Base-by-base conservation (phyloP, 1,140 invertebrate genomes). In the Antheraea mylitta region DNA sequence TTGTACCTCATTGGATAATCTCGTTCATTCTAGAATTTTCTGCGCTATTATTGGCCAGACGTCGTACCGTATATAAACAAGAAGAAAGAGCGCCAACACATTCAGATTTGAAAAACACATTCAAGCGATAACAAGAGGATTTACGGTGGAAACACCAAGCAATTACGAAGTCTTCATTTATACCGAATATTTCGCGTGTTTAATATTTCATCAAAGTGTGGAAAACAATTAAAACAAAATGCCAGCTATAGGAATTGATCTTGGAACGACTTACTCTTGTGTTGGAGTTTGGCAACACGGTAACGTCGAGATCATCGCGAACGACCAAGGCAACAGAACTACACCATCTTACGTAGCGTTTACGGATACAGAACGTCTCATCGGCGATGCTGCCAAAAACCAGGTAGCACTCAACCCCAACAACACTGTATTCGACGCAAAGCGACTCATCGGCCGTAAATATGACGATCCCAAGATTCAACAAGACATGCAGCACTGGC, bases 281-380 rank as follows among this genome's bases (percentile, higher is more conserved):
- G 96, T 97, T 7, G 96, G 95, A 75, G 95, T 96, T 6, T 96
- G 95, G 86, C 95, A 96, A 83, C 94, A 97, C 82, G 97, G 96
- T 63, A 98, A 97, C 91, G 97, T 98, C 36, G 97, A 98, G 83
- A 98, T 98, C 79, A 98, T 98, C 79, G 97, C 97, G 79, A 98
- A 98, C 83, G 97, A 98, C 85, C 97, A 98, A 92, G 98, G 98
- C 18, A 98, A 98, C 91, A 91, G 97, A 64, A 98, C 97, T 38
- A 98, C 97, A 45, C 97, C 97, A 10, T 96, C 96, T 69, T 98
- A 97, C 85, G 97, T 98, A 22, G 97, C 97, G 4, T 98, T 98
- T 90, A 97, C 22, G 22, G 22, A 30, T 30, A 30, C 22, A 30
- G 22, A 30, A 30, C 22, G 22, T 30, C 22, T 30, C n/a, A 96